These are phyloP conservation scores for Nixonia krombeini DNA, from an alignment of 1,140 invertebrate species.

Conservation along the genomic window DNA sequence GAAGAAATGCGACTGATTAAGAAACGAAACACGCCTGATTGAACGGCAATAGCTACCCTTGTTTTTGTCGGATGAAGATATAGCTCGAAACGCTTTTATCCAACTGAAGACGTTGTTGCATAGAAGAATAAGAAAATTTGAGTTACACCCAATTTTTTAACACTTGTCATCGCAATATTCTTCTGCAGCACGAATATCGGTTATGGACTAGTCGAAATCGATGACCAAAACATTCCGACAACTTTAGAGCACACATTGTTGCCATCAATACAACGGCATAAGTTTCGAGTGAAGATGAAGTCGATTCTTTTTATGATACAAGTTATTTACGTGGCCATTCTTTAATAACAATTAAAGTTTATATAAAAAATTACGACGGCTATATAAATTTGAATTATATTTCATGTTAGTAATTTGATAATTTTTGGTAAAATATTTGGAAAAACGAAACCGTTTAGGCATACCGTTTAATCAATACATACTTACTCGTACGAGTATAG, in stretches of 20 bases:
- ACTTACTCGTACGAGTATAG: slow-evolving; percentile 15
- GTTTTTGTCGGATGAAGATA: too few relatives aligned
- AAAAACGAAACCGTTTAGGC: background rate
- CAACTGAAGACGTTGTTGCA: background rate
- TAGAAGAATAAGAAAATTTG: background rate
- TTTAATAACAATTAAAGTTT: background rate
- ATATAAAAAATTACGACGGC: background rate
- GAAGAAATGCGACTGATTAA: background rate
- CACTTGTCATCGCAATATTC: background rate
- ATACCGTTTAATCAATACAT: slow-evolving; percentile 1
- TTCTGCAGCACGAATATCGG: slow-evolving; percentile 9
- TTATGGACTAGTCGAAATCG: slow-evolving; percentile 46
- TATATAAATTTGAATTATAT: background rate
- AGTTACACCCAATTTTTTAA: slow-evolving; percentile 4
- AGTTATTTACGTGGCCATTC: background rate
- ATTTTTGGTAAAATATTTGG: slow-evolving; percentile 5
- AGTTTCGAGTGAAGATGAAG: slow-evolving; percentile 6
- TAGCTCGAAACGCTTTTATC: too few relatives aligned
- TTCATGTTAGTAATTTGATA: slow-evolving; percentile 13
- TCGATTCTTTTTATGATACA: background rate
- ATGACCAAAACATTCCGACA: slow-evolving; percentile 30
- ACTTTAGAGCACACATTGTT: slow-evolving; percentile 26
- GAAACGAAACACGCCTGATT: background rate
- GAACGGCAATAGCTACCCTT: too few relatives aligned
- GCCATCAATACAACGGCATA: slow-evolving; percentile 16